These are phyloP conservation scores for Pharmacophagus antenor DNA, from an alignment of 2,888 invertebrate species.

Conservation along the genomic window DNA sequence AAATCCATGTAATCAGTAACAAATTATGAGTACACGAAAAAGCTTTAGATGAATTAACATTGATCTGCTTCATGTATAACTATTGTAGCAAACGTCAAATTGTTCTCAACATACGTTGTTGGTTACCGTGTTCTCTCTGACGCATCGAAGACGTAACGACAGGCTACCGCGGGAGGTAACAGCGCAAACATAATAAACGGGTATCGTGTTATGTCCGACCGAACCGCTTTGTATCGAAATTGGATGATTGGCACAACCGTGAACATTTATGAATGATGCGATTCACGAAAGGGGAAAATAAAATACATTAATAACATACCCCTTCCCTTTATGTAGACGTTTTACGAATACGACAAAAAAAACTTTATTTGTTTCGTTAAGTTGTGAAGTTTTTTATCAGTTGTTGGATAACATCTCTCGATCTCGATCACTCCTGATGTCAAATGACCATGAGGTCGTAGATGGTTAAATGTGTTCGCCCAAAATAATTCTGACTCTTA, in stretches of 20 bases:
- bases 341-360: not conserved
- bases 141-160: conserved; percentile 38
- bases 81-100: not conserved
- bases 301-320: not conserved
- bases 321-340: not conserved
- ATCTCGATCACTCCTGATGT: no score
- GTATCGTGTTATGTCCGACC: conserved; percentile 51
- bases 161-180: conserved; percentile 49
- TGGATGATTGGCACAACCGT: conserved; percentile 60
- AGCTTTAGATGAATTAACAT: no score
- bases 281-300: not conserved
- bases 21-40: no score
- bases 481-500: no score
- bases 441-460: no score
- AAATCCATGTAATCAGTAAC: no score
- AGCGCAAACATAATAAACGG: conserved; percentile 61
- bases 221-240: conserved; percentile 55
- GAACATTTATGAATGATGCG: conserved; percentile 31
- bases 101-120: not conserved
- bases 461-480: no score
- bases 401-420: no score
- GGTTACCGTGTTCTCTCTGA: conserved; percentile 5
- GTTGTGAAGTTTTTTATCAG: no score
- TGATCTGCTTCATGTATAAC: not conserved
- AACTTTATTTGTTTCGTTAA: not conserved